Evolutionary conservation across 2,113 vertebrate species (phyloP).

Genomic region (Urocynchramus pylzowi): DNA sequence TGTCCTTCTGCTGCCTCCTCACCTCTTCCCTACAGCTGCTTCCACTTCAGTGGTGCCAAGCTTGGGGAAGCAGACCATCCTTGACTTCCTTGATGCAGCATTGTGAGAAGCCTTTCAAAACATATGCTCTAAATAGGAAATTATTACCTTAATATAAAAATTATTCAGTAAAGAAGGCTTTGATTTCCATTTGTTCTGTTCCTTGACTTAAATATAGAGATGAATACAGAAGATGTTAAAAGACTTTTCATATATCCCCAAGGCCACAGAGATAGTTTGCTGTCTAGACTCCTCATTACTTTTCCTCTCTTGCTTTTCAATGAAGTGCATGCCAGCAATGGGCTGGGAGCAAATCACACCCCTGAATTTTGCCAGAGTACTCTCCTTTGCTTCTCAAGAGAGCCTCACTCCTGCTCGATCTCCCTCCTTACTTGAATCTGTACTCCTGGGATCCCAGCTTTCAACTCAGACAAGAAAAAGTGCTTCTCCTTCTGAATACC

Average conservation of each 20-base stretch:
- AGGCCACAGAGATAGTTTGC: neutral
- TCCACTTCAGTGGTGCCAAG: neutral
- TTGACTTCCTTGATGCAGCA: neutral
- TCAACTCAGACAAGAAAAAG: neutral
- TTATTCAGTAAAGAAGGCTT: neutral
- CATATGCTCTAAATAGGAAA: neutral
- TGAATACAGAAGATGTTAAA: neutral
- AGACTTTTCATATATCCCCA: neutral
- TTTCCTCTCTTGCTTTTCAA: neutral
- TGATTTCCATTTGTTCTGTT: neutral
- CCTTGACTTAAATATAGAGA: neutral
- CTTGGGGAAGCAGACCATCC: neutral
- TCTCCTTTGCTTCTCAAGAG: neutral
- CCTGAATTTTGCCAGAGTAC: neutral
- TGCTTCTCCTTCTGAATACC: rapidly evolving
- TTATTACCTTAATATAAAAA: neutral
- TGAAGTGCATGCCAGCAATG: rapidly evolving
- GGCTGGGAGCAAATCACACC: neutral
- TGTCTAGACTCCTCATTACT: neutral
- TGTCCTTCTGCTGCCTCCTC: neutral
- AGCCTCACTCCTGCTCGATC: rapidly evolving
- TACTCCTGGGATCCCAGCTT: neutral
- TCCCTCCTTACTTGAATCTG: neutral
- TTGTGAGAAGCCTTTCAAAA: neutral
- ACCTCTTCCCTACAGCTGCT: neutral